Evolutionary conservation across 1,140 invertebrate genomes (phyloP).

Genomic region (Metaphire vulgaris): DNA sequence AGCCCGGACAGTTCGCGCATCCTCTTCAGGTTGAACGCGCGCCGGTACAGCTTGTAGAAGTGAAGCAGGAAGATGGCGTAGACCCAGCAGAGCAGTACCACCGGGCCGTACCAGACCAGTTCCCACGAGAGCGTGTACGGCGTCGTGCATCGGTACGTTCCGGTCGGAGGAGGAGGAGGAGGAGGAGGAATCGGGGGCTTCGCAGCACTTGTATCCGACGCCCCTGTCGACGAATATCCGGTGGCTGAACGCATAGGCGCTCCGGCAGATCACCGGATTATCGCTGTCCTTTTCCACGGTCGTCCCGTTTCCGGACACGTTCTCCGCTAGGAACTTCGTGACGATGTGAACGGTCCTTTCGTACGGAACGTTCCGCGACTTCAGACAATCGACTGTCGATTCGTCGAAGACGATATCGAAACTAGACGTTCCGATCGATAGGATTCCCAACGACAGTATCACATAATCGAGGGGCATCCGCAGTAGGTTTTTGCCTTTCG

Average conservation of each 20-base stretch:
- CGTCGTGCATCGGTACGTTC: background rate
- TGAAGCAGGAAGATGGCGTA: conserved; percentile 11
- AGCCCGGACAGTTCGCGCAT: conserved; percentile 6
- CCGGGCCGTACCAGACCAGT: conserved; percentile 20
- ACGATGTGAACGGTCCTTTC: background rate
- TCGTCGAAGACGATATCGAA: background rate
- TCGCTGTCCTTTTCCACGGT: background rate
- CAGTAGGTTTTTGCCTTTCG: conserved; percentile 18
- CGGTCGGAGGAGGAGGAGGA: too few relatives aligned
- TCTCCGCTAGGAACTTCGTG: conserved; percentile 8
- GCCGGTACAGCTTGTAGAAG: conserved; percentile 19
- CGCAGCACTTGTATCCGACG: conserved; percentile 14
- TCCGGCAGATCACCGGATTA: conserved; percentile 12
- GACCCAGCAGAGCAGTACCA: conserved; percentile 7
- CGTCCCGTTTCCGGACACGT: conserved; percentile 6
- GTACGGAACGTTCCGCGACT: background rate
- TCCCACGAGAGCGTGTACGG: conserved; percentile 4
- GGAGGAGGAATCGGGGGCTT: background rate
- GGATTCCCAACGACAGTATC: conserved; percentile 11
- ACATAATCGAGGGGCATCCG: conserved; percentile 10
- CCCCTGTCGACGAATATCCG: background rate
- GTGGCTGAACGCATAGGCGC: conserved; percentile 15
- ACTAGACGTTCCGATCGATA: conserved; percentile 1
- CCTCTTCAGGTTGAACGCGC: conserved; percentile 8
- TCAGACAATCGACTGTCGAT: background rate